Conservation (phyloP, 30 jellyfish, hydroid and myxozoan species). For the Haliclystus octoradiatus region DNA sequence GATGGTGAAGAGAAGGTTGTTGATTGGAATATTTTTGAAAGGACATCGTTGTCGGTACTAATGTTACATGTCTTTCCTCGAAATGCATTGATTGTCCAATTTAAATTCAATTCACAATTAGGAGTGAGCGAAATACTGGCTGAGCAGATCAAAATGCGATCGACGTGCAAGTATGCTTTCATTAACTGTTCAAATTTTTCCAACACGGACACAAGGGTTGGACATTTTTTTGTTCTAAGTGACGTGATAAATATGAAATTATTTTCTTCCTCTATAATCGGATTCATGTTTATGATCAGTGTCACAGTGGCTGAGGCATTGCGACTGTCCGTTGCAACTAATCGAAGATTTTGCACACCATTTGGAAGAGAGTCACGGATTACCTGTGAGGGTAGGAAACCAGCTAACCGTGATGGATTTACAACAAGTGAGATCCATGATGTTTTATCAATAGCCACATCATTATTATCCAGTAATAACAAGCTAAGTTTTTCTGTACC, state of each 20-base stretch:
- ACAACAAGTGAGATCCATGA: background rate
- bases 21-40: too few species aligned
- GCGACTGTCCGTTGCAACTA: background rate
- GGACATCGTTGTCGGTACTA: too few species aligned
- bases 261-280: constrained; percentile 30
- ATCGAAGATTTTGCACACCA: background rate
- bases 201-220: constrained; percentile 5
- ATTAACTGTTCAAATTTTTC: constrained; percentile 5
- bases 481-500: background rate
- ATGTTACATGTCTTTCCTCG: too few species aligned
- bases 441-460: background rate
- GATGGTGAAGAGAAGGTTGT: too few species aligned
- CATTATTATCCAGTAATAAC: background rate
- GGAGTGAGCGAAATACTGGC: background rate
- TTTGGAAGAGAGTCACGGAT: too few species aligned
- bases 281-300: background rate
- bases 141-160: background rate
- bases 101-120: too few species aligned
- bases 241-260: constrained; percentile 9
- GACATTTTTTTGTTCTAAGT: background rate
- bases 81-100: too few species aligned
- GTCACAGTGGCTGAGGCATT: background rate
- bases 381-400: too few species aligned
- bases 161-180: constrained; percentile 17
- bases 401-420: too few species aligned